Evolutionary conservation across 2,888 invertebrate genomes (phyloP), one percentile per base, ranked within the genome.

Genomic region (Macaria liturata): DNA sequence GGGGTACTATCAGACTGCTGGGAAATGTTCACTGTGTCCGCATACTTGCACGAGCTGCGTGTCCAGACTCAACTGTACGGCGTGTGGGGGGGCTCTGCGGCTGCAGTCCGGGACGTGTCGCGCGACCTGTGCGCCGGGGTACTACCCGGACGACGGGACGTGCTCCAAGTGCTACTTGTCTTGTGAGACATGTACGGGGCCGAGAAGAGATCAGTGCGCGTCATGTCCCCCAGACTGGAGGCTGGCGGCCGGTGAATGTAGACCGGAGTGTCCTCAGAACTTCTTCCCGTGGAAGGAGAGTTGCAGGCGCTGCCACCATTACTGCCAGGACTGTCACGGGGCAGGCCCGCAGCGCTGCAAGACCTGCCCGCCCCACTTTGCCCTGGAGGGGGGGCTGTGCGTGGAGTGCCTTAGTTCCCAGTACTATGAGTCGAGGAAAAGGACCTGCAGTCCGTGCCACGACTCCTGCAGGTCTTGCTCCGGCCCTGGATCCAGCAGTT

Each of bases 231-330:
- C 93, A 37, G 95, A 95, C 30, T 97, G 96, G 96, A 95, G 96
- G 78, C 80, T 97, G 61, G 95, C 96, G 4, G 95, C 95, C 3
- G 96, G 97, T 2, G 96, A 96, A 81, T 97, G 97, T 74, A 94
- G 96, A 75, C 96, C 96, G 0, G 95, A 96, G 76, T 97, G 97
- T 81, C 97, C 97, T 1, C 95, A 96, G 75, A 91, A 97, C 59
- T 97, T 96, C 82, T 97, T 96, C 80, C 95, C 96, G 67, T 95
- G 96, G 67, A 94, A 95, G 70, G 96, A 95, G 66, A 96, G 96
- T 52, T 98, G 98, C 78, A 95, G 96, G 69, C 96, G 96, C 75
- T 98, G 98, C 84, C 97, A 97, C 87, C 96, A 96, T 77, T 96
- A 96, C 71, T 98, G 98, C 81, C 95, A 95, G 74, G 96, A 96